These are phyloP conservation scores for Mesitornis unicolor DNA, from an alignment of 2,113 vertebrate species.

Conservation along the genomic window DNA sequence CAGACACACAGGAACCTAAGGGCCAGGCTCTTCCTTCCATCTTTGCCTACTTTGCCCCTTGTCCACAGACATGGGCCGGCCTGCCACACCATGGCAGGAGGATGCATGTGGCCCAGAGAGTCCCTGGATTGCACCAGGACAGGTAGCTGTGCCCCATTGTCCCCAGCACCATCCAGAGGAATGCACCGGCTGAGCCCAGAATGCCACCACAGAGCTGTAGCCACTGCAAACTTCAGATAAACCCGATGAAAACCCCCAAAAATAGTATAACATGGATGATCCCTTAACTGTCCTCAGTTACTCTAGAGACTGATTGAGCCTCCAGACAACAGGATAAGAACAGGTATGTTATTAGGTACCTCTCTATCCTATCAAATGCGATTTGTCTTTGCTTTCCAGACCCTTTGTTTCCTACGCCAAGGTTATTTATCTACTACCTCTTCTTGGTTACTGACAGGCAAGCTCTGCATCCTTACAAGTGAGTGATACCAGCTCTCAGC, in stretches of 20 bases:
- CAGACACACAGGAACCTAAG: not conserved
- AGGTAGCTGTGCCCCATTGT: fast-evolving
- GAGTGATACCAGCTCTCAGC: not conserved
- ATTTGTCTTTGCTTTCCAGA: not conserved
- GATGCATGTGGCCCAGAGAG: fast-evolving
- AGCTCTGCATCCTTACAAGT: not conserved
- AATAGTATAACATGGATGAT: fast-evolving
- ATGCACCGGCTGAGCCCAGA: not conserved
- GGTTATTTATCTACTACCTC: not conserved
- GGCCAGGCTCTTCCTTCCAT: not conserved
- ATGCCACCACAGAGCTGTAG: fast-evolving
- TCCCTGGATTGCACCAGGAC: fast-evolving
- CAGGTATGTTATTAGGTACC: not conserved
- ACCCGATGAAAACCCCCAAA: not conserved
- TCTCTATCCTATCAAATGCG: not conserved
- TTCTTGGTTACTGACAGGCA: not conserved
- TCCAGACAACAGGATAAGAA: not conserved
- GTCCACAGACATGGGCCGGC: not conserved
- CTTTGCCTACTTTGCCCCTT: not conserved
- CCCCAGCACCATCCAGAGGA: fast-evolving
- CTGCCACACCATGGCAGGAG: fast-evolving
- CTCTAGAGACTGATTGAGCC: not conserved
- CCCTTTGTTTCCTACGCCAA: not conserved
- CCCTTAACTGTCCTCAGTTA: not conserved
- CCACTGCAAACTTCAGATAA: not conserved